These are phyloP conservation scores for Sturnira hondurensis DNA, from an alignment of 2,113 vertebrate species.

Conservation along the genomic window DNA sequence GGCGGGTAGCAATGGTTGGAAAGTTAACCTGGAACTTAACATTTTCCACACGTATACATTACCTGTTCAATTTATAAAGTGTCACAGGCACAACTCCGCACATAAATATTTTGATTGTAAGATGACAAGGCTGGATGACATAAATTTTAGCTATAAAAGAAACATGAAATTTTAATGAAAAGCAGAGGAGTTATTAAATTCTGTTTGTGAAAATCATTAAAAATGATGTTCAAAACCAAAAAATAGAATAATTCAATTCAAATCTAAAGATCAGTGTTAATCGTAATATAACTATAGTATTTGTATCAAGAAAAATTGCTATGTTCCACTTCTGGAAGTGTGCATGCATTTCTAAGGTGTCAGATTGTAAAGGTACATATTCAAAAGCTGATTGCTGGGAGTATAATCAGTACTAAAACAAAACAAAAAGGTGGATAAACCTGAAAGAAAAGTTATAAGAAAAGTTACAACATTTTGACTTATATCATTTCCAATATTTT, in stretches of 20 bases:
- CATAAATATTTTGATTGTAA: background rate
- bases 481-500: background rate
- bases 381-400: background rate
- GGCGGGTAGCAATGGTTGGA: background rate
- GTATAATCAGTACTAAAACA: background rate
- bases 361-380: background rate
- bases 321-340: background rate
- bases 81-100: background rate
- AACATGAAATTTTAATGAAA: background rate
- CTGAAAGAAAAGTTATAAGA: background rate
- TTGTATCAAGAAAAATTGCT: background rate
- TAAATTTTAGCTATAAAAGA: background rate
- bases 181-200: background rate
- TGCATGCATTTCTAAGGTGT: background rate
- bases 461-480: background rate
- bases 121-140: background rate
- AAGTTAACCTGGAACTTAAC: background rate
- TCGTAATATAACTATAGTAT: background rate
- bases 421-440: background rate
- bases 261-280: background rate
- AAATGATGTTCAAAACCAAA: background rate
- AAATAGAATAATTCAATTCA: background rate
- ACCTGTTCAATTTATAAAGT: background rate
- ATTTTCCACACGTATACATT: background rate
- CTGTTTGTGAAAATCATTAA: background rate